These are phyloP conservation scores for Conus betulinus DNA, from an alignment of 1,140 invertebrate species.

Conservation along the genomic window DNA sequence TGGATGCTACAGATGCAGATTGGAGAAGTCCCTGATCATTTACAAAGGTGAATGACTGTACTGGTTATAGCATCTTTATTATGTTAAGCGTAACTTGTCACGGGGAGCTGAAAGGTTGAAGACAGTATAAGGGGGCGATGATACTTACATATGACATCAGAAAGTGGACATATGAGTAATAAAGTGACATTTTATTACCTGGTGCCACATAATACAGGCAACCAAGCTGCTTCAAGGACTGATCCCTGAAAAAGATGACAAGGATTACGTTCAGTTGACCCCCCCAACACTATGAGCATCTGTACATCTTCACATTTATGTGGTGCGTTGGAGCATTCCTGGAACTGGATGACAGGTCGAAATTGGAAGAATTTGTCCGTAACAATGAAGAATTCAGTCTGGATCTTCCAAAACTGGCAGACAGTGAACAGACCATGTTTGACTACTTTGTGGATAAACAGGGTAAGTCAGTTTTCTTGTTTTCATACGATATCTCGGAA, in stretches of 20 bases:
- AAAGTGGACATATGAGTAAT: too few species aligned
- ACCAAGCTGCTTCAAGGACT: slow-evolving; percentile 87
- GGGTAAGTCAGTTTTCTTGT: slow-evolving; percentile 81
- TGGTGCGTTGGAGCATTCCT: slow-evolving; percentile 95
- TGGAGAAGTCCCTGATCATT: too few species aligned
- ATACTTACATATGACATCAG: too few species aligned
- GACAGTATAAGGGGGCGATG: too few species aligned
- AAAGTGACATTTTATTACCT: too few species aligned
- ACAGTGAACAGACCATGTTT: slow-evolving; percentile 81
- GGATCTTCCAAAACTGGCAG: slow-evolving; percentile 59
- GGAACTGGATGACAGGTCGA: slow-evolving; percentile 87
- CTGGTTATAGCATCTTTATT: too few species aligned
- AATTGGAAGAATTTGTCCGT: slow-evolving; percentile 76
- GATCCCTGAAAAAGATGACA: slow-evolving; percentile 80
- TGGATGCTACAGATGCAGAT: too few species aligned
- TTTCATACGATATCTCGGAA: too few species aligned
- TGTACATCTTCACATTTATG: slow-evolving; percentile 84
- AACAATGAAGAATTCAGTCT: slow-evolving; percentile 55
- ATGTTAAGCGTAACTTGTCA: too few species aligned
- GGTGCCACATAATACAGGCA: slow-evolving; percentile 46
- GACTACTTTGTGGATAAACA: slow-evolving; percentile 91
- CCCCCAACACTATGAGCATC: slow-evolving; percentile 74
- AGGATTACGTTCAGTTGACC: slow-evolving; percentile 40
- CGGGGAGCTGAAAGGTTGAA: too few species aligned
- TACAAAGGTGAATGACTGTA: too few species aligned